Evolutionary conservation across 2,888 invertebrate genomes (phyloP).

Genomic region (Tiphia femorata): DNA sequence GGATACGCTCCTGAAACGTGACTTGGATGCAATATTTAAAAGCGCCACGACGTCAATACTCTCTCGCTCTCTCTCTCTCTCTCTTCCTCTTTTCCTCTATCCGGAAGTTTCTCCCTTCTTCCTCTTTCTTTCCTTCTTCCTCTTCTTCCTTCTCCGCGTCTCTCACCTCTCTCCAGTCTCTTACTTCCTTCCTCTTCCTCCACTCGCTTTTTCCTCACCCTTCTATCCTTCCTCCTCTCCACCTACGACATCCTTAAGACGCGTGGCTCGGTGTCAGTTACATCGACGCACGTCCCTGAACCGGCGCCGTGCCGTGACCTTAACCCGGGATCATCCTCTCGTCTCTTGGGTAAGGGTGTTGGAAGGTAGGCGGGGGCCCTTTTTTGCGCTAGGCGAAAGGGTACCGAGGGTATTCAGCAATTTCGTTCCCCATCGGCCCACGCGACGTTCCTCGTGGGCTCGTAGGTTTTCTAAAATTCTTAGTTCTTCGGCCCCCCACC

Average conservation of each 20-base stretch:
- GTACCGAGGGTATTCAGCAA: too few relatives aligned
- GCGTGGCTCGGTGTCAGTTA: too few relatives aligned
- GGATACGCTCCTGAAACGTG: conserved; percentile 64
- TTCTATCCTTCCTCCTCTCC: conserved; percentile 18
- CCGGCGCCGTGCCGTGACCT: conserved; percentile 52
- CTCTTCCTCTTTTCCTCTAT: conserved; percentile 13
- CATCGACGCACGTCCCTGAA: conserved; percentile 32
- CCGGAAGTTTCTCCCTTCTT: not conserved
- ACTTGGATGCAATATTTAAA: conserved; percentile 68
- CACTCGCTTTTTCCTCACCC: conserved; percentile 8
- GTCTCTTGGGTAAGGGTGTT: conserved; percentile 13
- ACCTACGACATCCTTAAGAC: too few relatives aligned
- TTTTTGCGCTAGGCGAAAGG: too few relatives aligned
- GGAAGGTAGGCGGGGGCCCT: too few relatives aligned
- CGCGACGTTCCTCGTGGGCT: too few relatives aligned
- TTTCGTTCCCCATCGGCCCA: too few relatives aligned
- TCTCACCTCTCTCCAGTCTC: not conserved
- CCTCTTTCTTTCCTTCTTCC: conserved; percentile 7
- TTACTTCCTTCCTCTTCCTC: conserved; percentile 11
- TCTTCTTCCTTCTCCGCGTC: conserved; percentile 8
- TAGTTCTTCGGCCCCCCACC: too few relatives aligned
- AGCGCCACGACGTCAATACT: conserved; percentile 65
- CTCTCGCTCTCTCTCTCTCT: conserved; percentile 40
- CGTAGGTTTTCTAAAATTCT: too few relatives aligned
- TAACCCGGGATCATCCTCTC: conserved; percentile 51